A percentile compares a stretch with the other conserved stretches of the same genome.
Conservation (phyloP, 2,888 invertebrate genomes). For the Thereva nobilitata region DNA sequence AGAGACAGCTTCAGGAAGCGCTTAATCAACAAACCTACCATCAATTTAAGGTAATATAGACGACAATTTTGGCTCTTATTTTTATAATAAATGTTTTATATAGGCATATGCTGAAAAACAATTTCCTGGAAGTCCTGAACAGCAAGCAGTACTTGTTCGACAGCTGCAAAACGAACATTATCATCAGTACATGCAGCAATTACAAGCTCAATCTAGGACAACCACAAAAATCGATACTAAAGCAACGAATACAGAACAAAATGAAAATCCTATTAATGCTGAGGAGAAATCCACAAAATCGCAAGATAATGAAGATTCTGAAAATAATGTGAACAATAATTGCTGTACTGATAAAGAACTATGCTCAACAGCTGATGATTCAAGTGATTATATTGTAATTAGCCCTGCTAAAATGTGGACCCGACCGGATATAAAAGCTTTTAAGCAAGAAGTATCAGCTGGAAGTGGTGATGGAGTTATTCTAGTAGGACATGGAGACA, state of each 20-base stretch:
- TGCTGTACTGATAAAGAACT: slow-evolving; percentile 38
- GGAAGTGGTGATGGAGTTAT: slow-evolving; percentile 84
- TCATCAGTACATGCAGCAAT: slow-evolving; percentile 97
- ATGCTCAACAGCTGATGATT: slow-evolving; percentile 50
- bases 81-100: slow-evolving; percentile 14
- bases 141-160: slow-evolving; percentile 90
- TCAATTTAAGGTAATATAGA: slow-evolving; percentile 69
- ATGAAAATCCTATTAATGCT: background rate
- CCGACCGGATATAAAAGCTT: slow-evolving; percentile 79
- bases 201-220: slow-evolving; percentile 61
- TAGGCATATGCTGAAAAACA: slow-evolving; percentile 91
- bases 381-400: slow-evolving; percentile 61
- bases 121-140: slow-evolving; percentile 79
- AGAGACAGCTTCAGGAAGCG: slow-evolving; percentile 89
- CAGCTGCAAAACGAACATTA: slow-evolving; percentile 99
- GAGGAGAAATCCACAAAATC: slow-evolving; percentile 41
- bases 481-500: slow-evolving; percentile 94
- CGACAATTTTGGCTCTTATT: background rate
- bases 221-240: slow-evolving; percentile 19
- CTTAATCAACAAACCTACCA: slow-evolving; percentile 92
- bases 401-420: slow-evolving; percentile 96
- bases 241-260: background rate
- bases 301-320: slow-evolving; percentile 35
- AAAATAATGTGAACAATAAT: slow-evolving; percentile 48
- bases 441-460: slow-evolving; percentile 86